phyloP scores from a whole-genome alignment of 2,797 vertebrate genomes.

The Anolis apletophallus region DNA sequence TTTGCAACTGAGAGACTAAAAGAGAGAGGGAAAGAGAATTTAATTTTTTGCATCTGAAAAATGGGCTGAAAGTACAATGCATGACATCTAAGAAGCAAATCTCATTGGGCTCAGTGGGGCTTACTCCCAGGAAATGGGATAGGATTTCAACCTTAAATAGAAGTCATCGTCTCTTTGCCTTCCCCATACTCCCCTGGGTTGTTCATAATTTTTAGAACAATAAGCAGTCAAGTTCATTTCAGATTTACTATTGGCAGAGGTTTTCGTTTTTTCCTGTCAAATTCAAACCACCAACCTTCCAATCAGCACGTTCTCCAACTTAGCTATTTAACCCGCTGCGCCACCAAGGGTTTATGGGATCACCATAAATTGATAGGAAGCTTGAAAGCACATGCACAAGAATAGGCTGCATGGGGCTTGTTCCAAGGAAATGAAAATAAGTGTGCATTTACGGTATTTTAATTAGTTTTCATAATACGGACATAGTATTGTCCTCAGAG shows the following conservation, averaged over 20 bases:
- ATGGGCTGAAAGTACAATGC: neutral
- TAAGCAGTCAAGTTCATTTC: neutral
- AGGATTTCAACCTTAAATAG: neutral
- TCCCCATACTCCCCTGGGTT: neutral
- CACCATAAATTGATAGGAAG: too few species aligned
- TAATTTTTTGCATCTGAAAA: neutral
- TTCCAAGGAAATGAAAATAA: neutral
- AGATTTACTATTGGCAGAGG: neutral
- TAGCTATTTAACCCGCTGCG: too few species aligned
- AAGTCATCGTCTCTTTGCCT: neutral
- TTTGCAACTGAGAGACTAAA: neutral
- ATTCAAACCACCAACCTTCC: too few species aligned
- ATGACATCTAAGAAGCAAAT: neutral
- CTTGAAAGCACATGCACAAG: too few species aligned
- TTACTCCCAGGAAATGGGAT: neutral
- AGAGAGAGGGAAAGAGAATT: too few species aligned
- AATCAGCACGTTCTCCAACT: too few species aligned
- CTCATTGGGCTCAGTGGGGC: neutral
- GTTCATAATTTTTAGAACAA: neutral
- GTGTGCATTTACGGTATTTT: neutral
- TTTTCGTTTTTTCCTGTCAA: too few species aligned
- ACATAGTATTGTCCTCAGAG: neutral
- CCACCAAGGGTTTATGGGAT: too few species aligned
- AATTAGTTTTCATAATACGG: neutral
- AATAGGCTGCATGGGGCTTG: too few species aligned